Evolutionary conservation across 2,113 vertebrate species (phyloP).

Genomic region (Pachycephala philippinensis): DNA sequence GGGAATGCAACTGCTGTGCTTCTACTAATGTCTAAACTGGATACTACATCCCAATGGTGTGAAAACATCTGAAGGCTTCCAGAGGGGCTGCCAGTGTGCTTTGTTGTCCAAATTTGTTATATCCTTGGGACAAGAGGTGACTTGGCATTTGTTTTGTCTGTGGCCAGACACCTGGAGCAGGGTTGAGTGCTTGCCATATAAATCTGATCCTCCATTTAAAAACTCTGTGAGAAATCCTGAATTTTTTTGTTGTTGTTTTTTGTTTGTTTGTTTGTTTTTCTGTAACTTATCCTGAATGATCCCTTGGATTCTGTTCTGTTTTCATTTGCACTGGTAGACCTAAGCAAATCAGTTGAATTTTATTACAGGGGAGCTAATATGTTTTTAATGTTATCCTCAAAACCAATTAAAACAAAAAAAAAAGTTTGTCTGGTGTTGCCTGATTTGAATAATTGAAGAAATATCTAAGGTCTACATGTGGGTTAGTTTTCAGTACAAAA

Average conservation of each 20-base stretch:
- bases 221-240: not conserved
- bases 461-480: not conserved
- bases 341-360: not conserved
- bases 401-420: not conserved
- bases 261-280: accelerated
- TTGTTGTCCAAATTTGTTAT: not conserved
- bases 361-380: not conserved
- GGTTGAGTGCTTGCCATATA: not conserved
- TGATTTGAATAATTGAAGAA: not conserved
- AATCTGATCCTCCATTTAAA: not conserved
- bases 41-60: not conserved
- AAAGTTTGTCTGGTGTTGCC: not conserved
- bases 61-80: not conserved
- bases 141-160: not conserved
- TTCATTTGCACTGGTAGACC: not conserved
- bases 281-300: not conserved
- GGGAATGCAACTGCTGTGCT: not conserved
- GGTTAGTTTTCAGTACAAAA: not conserved
- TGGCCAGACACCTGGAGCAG: not conserved
- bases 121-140: not conserved
- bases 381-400: not conserved
- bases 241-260: not conserved
- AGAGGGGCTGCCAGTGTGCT: not conserved
- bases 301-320: not conserved
- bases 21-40: not conserved